These are phyloP conservation scores for Eupithecia pulchellata DNA, from an alignment of 2,888 invertebrate species.

Conservation along the genomic window DNA sequence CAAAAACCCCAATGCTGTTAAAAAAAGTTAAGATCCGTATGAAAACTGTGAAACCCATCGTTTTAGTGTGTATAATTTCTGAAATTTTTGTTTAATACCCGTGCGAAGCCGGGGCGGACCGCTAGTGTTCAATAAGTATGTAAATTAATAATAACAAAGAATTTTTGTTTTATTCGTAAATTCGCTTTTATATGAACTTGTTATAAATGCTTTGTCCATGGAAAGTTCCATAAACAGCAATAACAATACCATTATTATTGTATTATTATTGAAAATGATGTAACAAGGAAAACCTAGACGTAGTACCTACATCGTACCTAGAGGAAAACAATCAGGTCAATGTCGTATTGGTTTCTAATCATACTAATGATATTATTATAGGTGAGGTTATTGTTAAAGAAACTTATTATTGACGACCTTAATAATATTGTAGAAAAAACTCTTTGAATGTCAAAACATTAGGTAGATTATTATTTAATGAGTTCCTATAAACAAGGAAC, in stretches of 20 bases:
- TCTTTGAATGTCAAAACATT: neutral
- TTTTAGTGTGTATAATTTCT: too few relatives aligned
- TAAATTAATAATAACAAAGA: neutral
- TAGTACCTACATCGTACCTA: slow-evolving; percentile 17
- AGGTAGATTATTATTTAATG: slow-evolving; percentile 3
- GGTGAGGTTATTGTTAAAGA: slow-evolving; percentile 23
- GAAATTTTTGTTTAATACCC: too few relatives aligned
- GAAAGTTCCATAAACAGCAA: slow-evolving; percentile 48
- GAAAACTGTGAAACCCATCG: too few relatives aligned
- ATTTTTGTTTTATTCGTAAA: neutral
- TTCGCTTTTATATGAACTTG: neutral
- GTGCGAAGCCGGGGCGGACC: too few relatives aligned
- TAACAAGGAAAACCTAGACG: slow-evolving; percentile 58
- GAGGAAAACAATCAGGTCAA: slow-evolving; percentile 53
- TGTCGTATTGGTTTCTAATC: slow-evolving; percentile 42
- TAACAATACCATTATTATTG: slow-evolving; percentile 43
- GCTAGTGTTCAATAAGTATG: too few relatives aligned
- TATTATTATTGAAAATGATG: slow-evolving; percentile 56
- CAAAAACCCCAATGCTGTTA: too few relatives aligned
- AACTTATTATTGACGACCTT: slow-evolving; percentile 19
- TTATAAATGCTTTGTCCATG: slow-evolving; percentile 8
- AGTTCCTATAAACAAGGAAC: neutral
- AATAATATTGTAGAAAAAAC: slow-evolving; percentile 8
- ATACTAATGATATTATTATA: slow-evolving; percentile 36
- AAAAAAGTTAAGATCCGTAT: too few relatives aligned